These are phyloP conservation scores for Spinus pinus DNA, from an alignment of 2,797 vertebrate species.

Conservation along the genomic window DNA sequence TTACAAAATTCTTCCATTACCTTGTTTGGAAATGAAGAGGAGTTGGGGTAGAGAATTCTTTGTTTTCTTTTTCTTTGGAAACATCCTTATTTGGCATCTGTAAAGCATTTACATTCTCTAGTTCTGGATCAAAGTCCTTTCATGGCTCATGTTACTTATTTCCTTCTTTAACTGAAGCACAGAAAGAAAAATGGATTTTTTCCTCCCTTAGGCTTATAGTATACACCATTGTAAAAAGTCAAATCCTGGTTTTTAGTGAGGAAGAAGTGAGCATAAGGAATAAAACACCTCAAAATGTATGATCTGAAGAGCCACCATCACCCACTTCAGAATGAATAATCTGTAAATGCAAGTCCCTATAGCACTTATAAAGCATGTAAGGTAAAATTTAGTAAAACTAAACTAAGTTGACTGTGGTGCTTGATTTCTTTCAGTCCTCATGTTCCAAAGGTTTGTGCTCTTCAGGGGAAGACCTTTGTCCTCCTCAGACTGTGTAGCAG, in stretches of 20 bases:
- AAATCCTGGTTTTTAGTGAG: background rate
- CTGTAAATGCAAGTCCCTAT: background rate
- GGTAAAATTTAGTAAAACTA: background rate
- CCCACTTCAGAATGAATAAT: background rate
- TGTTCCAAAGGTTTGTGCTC: background rate
- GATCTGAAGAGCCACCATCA: background rate
- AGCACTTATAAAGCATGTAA: background rate
- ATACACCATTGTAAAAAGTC: background rate
- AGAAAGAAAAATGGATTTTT: constrained; percentile 28
- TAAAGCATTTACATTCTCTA: constrained; percentile 69
- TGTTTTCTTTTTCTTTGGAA: constrained; percentile 42
- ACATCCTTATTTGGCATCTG: constrained; percentile 68
- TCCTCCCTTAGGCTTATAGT: constrained; percentile 13
- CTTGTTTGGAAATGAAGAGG: constrained; percentile 45
- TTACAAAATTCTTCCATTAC: constrained; percentile 15
- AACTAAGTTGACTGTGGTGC: background rate
- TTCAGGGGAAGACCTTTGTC: background rate
- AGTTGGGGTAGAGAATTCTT: background rate
- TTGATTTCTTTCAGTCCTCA: background rate
- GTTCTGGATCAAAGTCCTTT: constrained; percentile 65
- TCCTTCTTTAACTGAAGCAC: constrained; percentile 56
- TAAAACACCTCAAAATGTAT: background rate
- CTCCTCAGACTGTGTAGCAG: background rate
- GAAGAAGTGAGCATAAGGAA: background rate
- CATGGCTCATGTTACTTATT: constrained; percentile 69